Percentiles rank a stretch among this genome's conserved stretches.
Conservation (phyloP, 2,888 invertebrate species). For the Melanostoma scalare region DNA sequence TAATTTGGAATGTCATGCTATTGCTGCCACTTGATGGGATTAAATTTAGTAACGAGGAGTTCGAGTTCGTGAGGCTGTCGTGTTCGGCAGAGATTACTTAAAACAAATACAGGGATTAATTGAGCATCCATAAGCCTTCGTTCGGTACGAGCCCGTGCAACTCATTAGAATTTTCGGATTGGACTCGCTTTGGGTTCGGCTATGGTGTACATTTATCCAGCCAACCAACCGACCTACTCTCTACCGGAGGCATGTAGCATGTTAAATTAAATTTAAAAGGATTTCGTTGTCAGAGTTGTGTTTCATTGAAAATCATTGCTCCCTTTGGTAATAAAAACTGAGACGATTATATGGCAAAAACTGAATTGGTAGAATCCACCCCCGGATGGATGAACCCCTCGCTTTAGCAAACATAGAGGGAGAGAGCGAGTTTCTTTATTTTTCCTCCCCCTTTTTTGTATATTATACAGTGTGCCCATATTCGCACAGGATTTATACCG, state of each 20-base stretch:
- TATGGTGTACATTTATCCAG: background rate
- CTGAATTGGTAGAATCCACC: conserved; percentile 48
- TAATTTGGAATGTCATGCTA: conserved; percentile 63
- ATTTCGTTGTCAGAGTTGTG: conserved; percentile 72
- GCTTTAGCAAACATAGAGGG: conserved; percentile 11
- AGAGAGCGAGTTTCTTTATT: conserved; percentile 56
- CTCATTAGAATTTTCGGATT: conserved; percentile 63
- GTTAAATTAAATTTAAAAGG: conserved; percentile 74
- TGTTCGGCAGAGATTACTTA: conserved; percentile 68
- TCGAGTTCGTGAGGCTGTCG: conserved; percentile 59
- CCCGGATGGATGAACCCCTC: conserved; percentile 47
- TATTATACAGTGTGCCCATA: conserved; percentile 31
- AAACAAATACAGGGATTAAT: conserved; percentile 70
- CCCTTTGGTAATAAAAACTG: conserved; percentile 73
- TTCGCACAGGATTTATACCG: conserved; percentile 63
- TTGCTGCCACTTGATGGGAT: conserved; percentile 57
- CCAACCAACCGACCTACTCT: no score
- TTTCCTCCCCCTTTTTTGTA: conserved; percentile 25
- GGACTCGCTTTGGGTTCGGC: background rate
- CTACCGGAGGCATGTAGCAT: conserved; percentile 63
- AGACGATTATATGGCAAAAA: conserved; percentile 71
- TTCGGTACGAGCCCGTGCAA: conserved; percentile 46
- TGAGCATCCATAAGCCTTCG: conserved; percentile 71
- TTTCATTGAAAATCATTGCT: conserved; percentile 73
- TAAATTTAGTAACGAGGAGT: conserved; percentile 55